Evolutionary conservation across 2,888 invertebrate genomes (phyloP).

Genomic region (Phytoseiulus persimilis): DNA sequence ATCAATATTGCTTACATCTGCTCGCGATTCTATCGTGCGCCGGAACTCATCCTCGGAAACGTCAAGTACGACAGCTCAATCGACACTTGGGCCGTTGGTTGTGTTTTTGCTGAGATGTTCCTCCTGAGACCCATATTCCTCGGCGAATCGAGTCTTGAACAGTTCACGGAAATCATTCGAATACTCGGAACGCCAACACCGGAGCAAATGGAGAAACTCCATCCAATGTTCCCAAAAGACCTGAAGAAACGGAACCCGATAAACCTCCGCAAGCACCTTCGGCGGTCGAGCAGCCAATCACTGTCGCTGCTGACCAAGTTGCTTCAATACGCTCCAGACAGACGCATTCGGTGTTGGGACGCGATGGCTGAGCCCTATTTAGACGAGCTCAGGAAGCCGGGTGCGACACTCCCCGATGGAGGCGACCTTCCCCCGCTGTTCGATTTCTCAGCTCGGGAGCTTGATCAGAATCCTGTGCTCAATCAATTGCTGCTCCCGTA

Average conservation of each 20-base stretch:
- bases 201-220: conserved; percentile 36
- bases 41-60: conserved; percentile 26
- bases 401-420: background rate
- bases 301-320: background rate
- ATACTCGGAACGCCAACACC: conserved; percentile 36
- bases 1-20: conserved; percentile 39
- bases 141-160: conserved; percentile 39
- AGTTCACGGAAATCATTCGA: conserved; percentile 39
- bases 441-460: conserved; percentile 11
- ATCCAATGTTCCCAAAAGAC: conserved; percentile 29
- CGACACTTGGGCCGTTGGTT: conserved; percentile 28
- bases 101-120: conserved; percentile 25
- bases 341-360: conserved; percentile 31
- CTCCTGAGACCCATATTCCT: conserved; percentile 31
- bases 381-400: conserved; percentile 9
- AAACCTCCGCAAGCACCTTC: background rate
- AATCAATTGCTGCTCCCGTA: background rate
- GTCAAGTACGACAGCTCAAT: conserved; percentile 14
- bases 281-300: background rate
- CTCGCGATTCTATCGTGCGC: conserved; percentile 39
- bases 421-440: background rate
- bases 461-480: conserved; percentile 27
- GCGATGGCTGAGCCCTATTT: conserved; percentile 1
- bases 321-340: conserved; percentile 22
- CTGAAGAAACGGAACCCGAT: conserved; percentile 22